Evolutionary conservation across 1,140 invertebrate genomes (phyloP).

Genomic region (Lasaia peninsularis): DNA sequence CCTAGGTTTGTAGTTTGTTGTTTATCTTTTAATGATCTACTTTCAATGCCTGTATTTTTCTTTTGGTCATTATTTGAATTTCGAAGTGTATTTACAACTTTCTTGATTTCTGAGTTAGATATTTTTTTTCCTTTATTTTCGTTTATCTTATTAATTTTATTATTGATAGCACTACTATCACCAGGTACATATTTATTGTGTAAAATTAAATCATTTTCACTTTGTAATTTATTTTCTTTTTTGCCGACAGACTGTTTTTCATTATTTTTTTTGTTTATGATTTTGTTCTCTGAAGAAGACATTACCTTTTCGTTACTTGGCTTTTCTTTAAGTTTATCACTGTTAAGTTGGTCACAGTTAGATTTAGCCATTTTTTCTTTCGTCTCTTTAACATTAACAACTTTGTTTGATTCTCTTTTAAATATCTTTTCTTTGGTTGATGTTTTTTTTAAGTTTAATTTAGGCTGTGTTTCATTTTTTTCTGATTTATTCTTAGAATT

Average conservation of each 20-base stretch:
- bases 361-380: not conserved
- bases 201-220: not conserved
- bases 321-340: not conserved
- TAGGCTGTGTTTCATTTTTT: not conserved
- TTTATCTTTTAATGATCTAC: not conserved
- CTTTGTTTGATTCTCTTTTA: not conserved
- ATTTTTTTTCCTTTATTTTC: not conserved
- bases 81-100: not conserved
- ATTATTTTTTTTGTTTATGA: slow-evolving; percentile 5
- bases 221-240: too few species aligned
- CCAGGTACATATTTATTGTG: not conserved
- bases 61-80: not conserved
- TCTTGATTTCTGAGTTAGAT: not conserved
- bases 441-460: not conserved
- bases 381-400: not conserved
- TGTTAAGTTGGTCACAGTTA: not conserved
- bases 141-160: not conserved
- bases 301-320: not conserved
- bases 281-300: not conserved
- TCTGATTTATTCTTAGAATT: not conserved
- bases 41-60: not conserved
- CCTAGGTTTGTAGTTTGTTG: not conserved
- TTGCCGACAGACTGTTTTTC: not conserved
- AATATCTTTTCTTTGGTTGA: not conserved
- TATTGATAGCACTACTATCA: not conserved